Percentiles rank a stretch among this genome's conserved stretches.
Conservation (phyloP, 1,140 invertebrate genomes). For the Lordiphosa clarofinis region DNA sequence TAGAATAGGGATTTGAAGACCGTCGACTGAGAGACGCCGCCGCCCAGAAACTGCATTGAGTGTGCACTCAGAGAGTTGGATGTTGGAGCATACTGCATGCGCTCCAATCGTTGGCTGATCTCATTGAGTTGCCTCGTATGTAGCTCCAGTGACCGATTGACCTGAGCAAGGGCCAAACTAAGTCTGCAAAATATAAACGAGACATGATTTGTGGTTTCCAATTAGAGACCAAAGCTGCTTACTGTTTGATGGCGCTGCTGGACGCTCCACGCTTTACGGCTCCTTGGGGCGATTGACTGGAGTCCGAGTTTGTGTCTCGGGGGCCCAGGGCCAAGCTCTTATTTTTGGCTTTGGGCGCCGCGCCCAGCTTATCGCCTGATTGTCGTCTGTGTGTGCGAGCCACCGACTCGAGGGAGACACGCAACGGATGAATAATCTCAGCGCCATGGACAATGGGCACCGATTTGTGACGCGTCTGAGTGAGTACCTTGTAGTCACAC, state of each 20-base stretch:
- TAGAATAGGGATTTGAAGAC: conserved; percentile 53
- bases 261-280: conserved; percentile 43
- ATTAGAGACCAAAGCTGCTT: not conserved
- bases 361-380: conserved; percentile 9
- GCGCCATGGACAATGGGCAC: conserved; percentile 83
- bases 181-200: conserved; percentile 35
- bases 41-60: conserved; percentile 31
- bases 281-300: conserved; percentile 68
- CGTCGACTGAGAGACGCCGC: conserved; percentile 40
- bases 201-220: not conserved
- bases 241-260: conserved; percentile 46
- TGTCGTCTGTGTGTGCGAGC: conserved; percentile 20
- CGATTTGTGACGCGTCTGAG: conserved; percentile 87
- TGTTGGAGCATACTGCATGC: conserved; percentile 64
- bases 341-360: conserved; percentile 41
- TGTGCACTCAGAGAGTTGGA: conserved; percentile 3
- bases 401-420: conserved; percentile 11
- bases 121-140: conserved; percentile 62
- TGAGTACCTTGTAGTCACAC: conserved; percentile 85
- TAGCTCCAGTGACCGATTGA: conserved; percentile 58
- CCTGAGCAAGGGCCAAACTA: conserved; percentile 50
- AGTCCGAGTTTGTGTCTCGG: conserved; percentile 71
- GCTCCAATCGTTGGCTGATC: conserved; percentile 58
- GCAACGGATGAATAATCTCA: conserved; percentile 80
- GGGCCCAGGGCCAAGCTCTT: conserved; percentile 44